These are phyloP conservation scores for Cassiopea xamachana DNA, from an alignment of 30 jellyfish, hydroid and myxozoan genomes.

Conservation along the genomic window DNA sequence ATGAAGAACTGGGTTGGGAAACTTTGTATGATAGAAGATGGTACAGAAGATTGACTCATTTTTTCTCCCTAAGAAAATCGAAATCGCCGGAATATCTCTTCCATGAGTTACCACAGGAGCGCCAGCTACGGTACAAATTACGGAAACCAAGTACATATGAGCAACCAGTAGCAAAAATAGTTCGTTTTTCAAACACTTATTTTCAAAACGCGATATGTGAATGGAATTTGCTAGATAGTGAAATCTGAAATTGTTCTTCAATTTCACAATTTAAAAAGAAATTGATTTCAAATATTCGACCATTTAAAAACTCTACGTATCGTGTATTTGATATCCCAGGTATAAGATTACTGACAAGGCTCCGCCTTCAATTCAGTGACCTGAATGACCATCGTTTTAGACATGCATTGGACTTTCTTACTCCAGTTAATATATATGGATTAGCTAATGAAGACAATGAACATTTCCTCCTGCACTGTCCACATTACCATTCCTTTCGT, in stretches of 20 bases:
- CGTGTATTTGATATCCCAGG: conserved; percentile 57
- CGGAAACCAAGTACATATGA: neutral
- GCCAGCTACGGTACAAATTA: neutral
- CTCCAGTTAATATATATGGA: conserved; percentile 60
- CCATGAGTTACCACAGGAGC: neutral
- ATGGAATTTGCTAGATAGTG: neutral
- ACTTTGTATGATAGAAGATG: neutral
- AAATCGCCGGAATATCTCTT: neutral
- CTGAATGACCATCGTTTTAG: neutral
- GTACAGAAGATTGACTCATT: neutral
- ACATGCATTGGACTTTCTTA: conserved; percentile 62
- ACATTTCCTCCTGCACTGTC: neutral
- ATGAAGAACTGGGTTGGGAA: neutral
- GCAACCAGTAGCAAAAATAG: neutral
- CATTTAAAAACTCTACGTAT: conserved; percentile 39
- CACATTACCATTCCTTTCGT: too few species aligned
- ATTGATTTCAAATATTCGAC: conserved; percentile 54
- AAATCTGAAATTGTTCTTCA: neutral
- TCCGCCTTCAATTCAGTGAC: too few species aligned
- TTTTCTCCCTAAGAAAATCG: neutral
- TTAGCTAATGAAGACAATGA: neutral
- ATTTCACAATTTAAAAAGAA: neutral
- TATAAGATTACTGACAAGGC: neutral
- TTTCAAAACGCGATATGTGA: neutral
- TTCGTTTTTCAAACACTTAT: neutral